Evolutionary conservation across 2,888 invertebrate genomes (phyloP), one percentile per base, ranked within the genome.

Genomic region (Antitype chi): DNA sequence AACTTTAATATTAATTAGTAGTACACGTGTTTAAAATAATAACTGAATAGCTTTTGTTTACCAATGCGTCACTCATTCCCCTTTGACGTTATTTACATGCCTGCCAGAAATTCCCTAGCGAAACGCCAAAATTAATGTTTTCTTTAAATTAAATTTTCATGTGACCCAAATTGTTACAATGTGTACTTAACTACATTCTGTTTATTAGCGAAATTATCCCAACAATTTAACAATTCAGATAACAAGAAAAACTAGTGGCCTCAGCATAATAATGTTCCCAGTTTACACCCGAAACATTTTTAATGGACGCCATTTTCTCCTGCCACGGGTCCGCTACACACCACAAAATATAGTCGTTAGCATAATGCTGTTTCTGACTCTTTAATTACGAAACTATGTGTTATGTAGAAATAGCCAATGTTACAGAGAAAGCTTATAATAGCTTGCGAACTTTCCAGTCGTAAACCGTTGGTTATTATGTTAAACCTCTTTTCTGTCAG

Each of bases 351-450:
- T 86, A 88, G 87, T 90, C 85, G 88, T 91, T 91, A 91, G 85
- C 85, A 88, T 91, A 91, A 91, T 88, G 85, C 86, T 89, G 87
- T 88, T 90, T 89, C 84, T 86, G 89, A 88, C 88, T 91, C 87
- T 90, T 91, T 92, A 91, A 90, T 91, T 91, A 90, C 89, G 76
- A 82, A 86, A 85, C 86, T 88, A 88, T 89, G 87, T 87, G 88
- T 85, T 85, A 86, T 85, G 85, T 82, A 83, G 78, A 85, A 86
- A 86, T 84, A 55, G 74, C 83, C 71, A 86, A 89, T 76, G 86
- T 86, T 87, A 89, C 87, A 82, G 82, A 84, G 85, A 79, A 84
- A 83, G 85, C 85, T 85, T 88, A 82, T 85, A 82, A 84, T 83
- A 70, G 80, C 78, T 81, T 82, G 84, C 74, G 53, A 88, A 86